Evolutionary conservation across 2,113 vertebrate genomes (phyloP).

Genomic region (Dicerorhinus sumatrensis): DNA sequence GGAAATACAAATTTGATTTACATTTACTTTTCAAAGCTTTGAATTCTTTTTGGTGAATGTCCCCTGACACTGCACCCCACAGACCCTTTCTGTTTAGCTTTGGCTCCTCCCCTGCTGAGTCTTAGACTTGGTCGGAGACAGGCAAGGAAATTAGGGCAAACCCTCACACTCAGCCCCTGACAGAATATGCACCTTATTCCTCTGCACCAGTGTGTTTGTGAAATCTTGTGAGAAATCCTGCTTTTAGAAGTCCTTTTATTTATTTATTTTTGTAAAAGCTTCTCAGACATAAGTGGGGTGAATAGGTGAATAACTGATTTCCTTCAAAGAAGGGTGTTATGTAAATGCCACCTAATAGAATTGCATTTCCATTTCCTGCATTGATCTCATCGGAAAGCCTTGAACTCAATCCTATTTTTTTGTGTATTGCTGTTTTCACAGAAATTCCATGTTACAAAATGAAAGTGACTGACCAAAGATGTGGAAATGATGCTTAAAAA

Average conservation of each 20-base stretch:
- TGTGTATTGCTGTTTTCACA: slow-evolving; percentile 51
- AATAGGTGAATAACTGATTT: slow-evolving; percentile 71
- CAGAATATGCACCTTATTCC: not conserved
- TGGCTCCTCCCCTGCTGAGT: not conserved
- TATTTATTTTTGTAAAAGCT: slow-evolving; percentile 42
- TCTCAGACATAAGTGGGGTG: slow-evolving; percentile 61
- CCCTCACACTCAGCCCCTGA: too few relatives aligned
- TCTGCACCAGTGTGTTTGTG: not conserved
- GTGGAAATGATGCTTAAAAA: slow-evolving; percentile 41
- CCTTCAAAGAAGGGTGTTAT: slow-evolving; percentile 65
- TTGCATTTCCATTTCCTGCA: slow-evolving; percentile 60
- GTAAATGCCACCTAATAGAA: slow-evolving; percentile 49
- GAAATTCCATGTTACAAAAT: slow-evolving; percentile 56
- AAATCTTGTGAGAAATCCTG: not conserved
- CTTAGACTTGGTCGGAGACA: not conserved
- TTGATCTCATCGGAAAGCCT: slow-evolving; percentile 65
- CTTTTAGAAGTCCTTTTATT: slow-evolving; percentile 40
- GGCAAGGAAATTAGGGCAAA: not conserved
- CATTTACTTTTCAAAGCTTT: slow-evolving; percentile 76
- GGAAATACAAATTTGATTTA: slow-evolving; percentile 79
- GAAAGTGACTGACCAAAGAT: slow-evolving; percentile 63
- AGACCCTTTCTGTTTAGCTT: slow-evolving; percentile 18
- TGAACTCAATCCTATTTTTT: slow-evolving; percentile 33
- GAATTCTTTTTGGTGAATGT: slow-evolving; percentile 51
- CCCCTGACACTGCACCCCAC: not conserved